phyloP scores from a whole-genome alignment of 2,888 invertebrate species.

The Emesis russula region DNA sequence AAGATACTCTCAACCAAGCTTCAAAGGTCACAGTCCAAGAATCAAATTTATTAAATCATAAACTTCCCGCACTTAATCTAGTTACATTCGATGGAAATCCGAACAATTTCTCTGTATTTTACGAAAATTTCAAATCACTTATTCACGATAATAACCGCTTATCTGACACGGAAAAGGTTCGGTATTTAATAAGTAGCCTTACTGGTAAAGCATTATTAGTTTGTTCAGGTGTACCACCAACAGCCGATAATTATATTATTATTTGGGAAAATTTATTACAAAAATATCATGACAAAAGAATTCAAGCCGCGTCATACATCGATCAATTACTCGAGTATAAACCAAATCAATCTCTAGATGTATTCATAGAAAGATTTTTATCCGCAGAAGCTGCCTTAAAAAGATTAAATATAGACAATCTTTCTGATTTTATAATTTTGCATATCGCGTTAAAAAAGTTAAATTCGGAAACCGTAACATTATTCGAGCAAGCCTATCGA shows the following conservation, averaged over 20 bases:
- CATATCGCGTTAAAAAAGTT: constrained; percentile 62
- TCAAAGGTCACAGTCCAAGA: neutral
- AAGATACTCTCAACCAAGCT: neutral
- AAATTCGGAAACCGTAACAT: constrained; percentile 49
- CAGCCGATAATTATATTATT: constrained; percentile 56
- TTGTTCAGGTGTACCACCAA: constrained; percentile 50
- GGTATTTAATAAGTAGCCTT: constrained; percentile 59
- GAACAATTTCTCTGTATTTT: neutral
- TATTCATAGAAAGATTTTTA: constrained; percentile 49
- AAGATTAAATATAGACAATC: constrained; percentile 51
- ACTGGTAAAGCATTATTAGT: constrained; percentile 60
- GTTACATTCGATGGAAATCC: neutral
- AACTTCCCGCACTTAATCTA: neutral
- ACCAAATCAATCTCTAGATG: constrained; percentile 37
- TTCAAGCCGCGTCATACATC: constrained; percentile 52
- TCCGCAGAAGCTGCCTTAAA: constrained; percentile 40
- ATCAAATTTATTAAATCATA: neutral
- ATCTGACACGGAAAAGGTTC: constrained; percentile 52
- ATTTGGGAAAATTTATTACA: constrained; percentile 50
- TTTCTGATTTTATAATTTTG: constrained; percentile 58
- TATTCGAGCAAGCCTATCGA: constrained; percentile 45
- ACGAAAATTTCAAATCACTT: neutral
- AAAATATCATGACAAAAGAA: constrained; percentile 67
- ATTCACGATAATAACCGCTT: neutral
- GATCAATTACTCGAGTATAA: constrained; percentile 54